phyloP scores from a whole-genome alignment of 2,888 invertebrate species.

The Cataglyphis cursor region DNA sequence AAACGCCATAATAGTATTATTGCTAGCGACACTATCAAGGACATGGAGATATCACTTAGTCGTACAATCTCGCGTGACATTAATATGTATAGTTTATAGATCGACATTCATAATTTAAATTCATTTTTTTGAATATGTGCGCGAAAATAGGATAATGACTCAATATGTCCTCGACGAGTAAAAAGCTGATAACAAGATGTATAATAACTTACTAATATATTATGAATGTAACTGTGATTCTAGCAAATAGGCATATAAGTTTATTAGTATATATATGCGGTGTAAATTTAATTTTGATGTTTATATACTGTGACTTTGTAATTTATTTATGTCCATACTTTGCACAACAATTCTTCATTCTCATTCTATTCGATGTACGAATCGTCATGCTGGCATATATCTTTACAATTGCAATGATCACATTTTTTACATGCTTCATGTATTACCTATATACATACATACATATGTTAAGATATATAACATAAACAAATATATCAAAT shows the following conservation, averaged over 20 bases:
- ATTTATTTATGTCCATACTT: conserved; percentile 67
- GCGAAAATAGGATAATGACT: conserved; percentile 66
- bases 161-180: conserved; percentile 56
- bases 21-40: conserved; percentile 71
- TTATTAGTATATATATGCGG: conserved; percentile 76
- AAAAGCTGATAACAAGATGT: conserved; percentile 63
- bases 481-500: conserved; percentile 78
- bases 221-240: conserved; percentile 86
- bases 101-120: conserved; percentile 54
- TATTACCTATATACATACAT: conserved; percentile 73
- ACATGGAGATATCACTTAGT: conserved; percentile 79
- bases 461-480: conserved; percentile 70
- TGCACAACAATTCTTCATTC: conserved; percentile 52
- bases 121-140: conserved; percentile 58
- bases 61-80: conserved; percentile 84
- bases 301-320: conserved; percentile 68
- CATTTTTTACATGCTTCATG: conserved; percentile 84
- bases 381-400: conserved; percentile 61
- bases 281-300: conserved; percentile 64
- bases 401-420: conserved; percentile 76
- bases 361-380: conserved; percentile 67
- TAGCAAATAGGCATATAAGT: conserved; percentile 84
- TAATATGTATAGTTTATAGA: conserved; percentile 83
- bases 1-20: conserved; percentile 71
- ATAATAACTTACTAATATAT: conserved; percentile 82